Evolutionary conservation across 2,113 vertebrate genomes (phyloP), one percentile per base, ranked within the genome.

Genomic region (Atrichornis clamosus): DNA sequence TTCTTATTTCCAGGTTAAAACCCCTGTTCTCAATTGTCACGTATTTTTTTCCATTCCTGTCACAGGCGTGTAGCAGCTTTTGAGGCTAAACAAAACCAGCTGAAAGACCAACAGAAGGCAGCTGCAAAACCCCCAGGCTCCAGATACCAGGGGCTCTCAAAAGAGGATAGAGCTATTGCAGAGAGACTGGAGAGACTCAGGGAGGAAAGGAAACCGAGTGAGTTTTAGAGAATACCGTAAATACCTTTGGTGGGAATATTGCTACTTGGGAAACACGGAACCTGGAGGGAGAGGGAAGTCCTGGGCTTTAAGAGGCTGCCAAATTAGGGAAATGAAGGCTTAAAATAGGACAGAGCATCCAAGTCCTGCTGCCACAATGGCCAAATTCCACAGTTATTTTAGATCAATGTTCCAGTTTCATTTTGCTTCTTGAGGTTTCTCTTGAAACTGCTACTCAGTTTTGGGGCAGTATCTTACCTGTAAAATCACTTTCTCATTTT

Each of bases 171-270:
- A 93, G 97, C 98, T 81, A 99, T 99, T 70, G 98, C 98, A 88
- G 98, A 99, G 91, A 98, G 99, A 94, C 98, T 99, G 80, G 98
- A 98, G 84, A 99, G 97, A 90, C 98, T 99, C 84, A 99, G 98
- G 86, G 98, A 98, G 59, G 99, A 99, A 95, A 98, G 98, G 9
- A 98, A 95, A 69, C 98, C 98, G 12, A 99, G 99, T 99, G 96
- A 98, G 98, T 97, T 63, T 77, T 50, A 78, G 16, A 65, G 15
- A 60, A 39, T 49, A 55, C 41, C 0, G 1, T 42, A 30, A 52
- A 28, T 55, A 62, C 21, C 10, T 70, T 55, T 44, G 8, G 18
- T 59, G 42, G 60, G 39, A 84, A 23, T 12, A n/a, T 27, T 63
- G 15, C 42, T 84, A 4, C 46, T 73, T 82, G 49, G 59, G 32